Evolutionary conservation across 1,140 invertebrate species (phyloP).

Genomic region (Dendroctonus valens): DNA sequence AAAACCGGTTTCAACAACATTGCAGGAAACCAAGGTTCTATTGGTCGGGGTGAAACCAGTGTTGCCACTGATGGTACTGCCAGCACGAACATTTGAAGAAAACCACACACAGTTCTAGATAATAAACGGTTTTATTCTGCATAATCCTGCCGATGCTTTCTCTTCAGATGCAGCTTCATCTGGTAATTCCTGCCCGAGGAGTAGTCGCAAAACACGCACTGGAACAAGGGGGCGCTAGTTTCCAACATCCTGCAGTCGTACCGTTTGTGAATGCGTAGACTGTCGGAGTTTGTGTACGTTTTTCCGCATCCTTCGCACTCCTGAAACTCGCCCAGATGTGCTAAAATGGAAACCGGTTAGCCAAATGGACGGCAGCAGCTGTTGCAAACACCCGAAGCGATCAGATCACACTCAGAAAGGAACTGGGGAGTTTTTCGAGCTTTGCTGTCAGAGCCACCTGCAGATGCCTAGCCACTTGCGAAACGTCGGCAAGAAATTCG

Average conservation of each 20-base stretch:
- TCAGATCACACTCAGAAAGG: too few relatives aligned
- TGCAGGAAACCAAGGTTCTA: too few relatives aligned
- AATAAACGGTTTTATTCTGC: background rate
- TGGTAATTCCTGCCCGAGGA: conserved; percentile 6
- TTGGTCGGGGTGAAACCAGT: too few relatives aligned
- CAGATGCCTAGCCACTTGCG: background rate
- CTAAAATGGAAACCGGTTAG: background rate
- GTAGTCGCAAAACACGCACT: conserved; percentile 3
- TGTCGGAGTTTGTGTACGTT: conserved; percentile 1
- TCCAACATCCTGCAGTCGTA: conserved; percentile 5
- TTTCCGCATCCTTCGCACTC: conserved; percentile 10
- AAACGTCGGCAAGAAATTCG: too few relatives aligned
- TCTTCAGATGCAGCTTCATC: conserved; percentile 5
- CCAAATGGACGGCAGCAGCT: too few relatives aligned
- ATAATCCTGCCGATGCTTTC: background rate
- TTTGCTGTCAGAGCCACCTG: background rate
- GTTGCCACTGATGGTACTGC: too few relatives aligned
- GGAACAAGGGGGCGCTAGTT: background rate
- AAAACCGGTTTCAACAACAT: too few relatives aligned
- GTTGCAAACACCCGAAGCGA: too few relatives aligned
- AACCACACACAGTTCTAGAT: too few relatives aligned
- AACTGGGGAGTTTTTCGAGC: too few relatives aligned
- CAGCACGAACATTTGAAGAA: too few relatives aligned
- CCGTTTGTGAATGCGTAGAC: conserved; percentile 6
- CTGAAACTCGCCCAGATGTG: background rate